Evolutionary conservation across 92 coral and sea anemone genomes (phyloP), one percentile per base, ranked within the genome.

Genomic region (Epizoanthus rinbou): DNA sequence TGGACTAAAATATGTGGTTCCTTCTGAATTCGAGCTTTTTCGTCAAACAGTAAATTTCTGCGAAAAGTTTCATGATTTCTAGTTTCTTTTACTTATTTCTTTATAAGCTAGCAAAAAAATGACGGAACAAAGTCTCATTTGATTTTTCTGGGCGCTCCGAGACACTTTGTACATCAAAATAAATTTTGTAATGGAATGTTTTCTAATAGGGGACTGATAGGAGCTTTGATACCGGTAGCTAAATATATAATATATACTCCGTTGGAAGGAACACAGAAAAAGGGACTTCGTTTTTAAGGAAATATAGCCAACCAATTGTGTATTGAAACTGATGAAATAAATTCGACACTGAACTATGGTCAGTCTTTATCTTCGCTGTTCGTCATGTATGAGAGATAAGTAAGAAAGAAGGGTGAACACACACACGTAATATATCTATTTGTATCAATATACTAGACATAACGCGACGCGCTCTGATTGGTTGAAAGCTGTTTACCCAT

Each of bases 1-100:
- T 62, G 82, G 82, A 59, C 82, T 78, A 78, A 41, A 60, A 78
- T 14, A 47, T 60, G 43, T 25, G 21, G 22, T 47, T 78, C 65
- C 71, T 62, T 43, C 16, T 41, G 80, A 57, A 11, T 59, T 39
- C 17, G 15, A 21, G 25, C 57, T 60, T 8, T 37, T 58, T 60
- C 63, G 23, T 57, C 63, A 57, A 58, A 8, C n/a, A 35, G 81
- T 35, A 41, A 25, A 25, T 18, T 33, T n/a, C 82, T 59, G 43
- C 24, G 31, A 78, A 8, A 41, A 63, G 18, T 78, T 78, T 60
- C 18, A 35, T 59, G 43, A 56, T 47, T 41, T 23, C 23, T 8
- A 59, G 68, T 78, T 69, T 78, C 21, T 59, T 78, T 78, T 78
- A 24, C 6, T 52, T 39, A 6, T 22, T 60, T 60, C 54, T 39